Conservation (phyloP, 2,113 vertebrate species). For the Candoia aspera region DNA sequence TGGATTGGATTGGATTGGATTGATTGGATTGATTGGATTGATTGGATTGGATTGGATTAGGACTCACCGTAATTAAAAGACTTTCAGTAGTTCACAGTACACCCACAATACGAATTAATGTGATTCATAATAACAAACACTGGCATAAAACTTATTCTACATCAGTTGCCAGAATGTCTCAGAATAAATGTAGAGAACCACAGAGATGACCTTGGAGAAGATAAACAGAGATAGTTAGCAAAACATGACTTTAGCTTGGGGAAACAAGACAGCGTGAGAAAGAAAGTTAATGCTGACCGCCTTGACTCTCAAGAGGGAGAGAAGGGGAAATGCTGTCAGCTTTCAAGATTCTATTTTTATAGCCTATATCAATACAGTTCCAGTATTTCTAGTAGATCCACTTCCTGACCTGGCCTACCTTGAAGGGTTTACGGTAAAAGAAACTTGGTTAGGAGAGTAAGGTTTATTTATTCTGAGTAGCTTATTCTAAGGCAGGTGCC, state of each 20-base stretch:
- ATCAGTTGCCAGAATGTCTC: too few relatives aligned
- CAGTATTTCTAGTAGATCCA: not conserved
- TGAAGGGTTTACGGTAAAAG: not conserved
- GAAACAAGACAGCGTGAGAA: not conserved
- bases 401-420: not conserved
- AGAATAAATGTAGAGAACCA: too few relatives aligned
- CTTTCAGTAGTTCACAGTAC: not conserved
- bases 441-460: not conserved
- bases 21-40: not conserved
- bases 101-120: not conserved
- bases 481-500: not conserved
- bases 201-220: too few relatives aligned
- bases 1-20: not conserved
- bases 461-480: not conserved
- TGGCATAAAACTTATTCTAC: not conserved
- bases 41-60: not conserved
- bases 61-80: not conserved
- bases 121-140: not conserved
- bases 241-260: not conserved
- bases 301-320: not conserved
- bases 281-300: not conserved
- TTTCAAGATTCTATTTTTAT: not conserved
- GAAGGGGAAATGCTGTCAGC: not conserved
- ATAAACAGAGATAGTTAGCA: not conserved
- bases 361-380: not conserved